Evolutionary conservation across 2,888 invertebrate genomes (phyloP).

Genomic region (Drosophila aldrichi): DNA sequence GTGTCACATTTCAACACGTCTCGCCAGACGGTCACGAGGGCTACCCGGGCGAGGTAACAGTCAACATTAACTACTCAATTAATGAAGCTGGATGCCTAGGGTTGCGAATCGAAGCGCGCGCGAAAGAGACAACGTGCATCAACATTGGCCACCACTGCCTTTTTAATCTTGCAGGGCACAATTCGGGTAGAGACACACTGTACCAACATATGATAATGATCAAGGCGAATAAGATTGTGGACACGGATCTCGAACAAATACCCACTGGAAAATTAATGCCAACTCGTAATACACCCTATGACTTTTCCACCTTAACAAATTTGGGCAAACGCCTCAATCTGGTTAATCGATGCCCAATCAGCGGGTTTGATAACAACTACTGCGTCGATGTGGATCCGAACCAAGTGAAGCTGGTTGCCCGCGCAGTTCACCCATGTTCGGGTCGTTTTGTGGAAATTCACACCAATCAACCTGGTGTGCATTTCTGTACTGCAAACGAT

Average conservation of each 20-base stretch:
- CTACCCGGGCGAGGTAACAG: constrained; percentile 93
- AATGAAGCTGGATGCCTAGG: constrained; percentile 90
- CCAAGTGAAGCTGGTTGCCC: constrained; percentile 87
- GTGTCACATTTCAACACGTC: constrained; percentile 90
- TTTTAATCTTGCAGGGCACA: constrained; percentile 96
- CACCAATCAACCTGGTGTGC: constrained; percentile 95
- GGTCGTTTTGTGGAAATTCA: constrained; percentile 92
- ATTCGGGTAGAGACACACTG: constrained; percentile 86
- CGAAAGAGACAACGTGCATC: constrained; percentile 92
- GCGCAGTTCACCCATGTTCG: constrained; percentile 89
- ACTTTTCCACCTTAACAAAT: constrained; percentile 89
- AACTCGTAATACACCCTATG: constrained; percentile 90
- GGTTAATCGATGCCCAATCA: constrained; percentile 87
- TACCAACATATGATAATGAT: constrained; percentile 90
- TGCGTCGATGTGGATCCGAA: constrained; percentile 62
- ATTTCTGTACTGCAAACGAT: constrained; percentile 93
- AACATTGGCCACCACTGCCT: constrained; percentile 95
- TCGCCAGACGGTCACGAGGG: constrained; percentile 94
- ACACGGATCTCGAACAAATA: constrained; percentile 89
- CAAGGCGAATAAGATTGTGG: constrained; percentile 91
- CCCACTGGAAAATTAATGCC: constrained; percentile 90
- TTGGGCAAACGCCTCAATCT: constrained; percentile 89
- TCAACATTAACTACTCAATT: constrained; percentile 90
- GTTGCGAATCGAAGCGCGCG: constrained; percentile 91
- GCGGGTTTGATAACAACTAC: constrained; percentile 66